These are phyloP conservation scores for Pelodiscus sinensis DNA, from an alignment of 2,113 vertebrate species.

Conservation along the genomic window DNA sequence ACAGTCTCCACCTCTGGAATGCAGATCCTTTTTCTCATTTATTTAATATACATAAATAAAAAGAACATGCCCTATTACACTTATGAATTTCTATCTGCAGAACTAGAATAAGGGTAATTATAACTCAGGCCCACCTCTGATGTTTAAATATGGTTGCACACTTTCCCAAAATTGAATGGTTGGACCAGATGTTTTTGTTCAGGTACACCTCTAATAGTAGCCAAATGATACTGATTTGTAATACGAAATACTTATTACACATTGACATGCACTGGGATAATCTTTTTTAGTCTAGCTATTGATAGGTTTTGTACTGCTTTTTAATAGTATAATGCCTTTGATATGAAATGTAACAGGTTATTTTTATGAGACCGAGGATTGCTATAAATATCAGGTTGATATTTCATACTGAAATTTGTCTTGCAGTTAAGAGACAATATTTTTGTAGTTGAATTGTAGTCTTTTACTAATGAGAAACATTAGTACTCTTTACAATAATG, in stretches of 20 bases:
- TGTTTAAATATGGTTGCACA: background rate
- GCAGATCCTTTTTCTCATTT: background rate
- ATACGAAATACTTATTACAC: background rate
- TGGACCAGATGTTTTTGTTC: background rate
- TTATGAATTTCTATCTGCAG: background rate
- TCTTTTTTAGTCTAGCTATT: background rate
- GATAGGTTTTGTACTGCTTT: background rate
- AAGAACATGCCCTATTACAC: rapidly evolving
- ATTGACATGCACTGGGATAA: background rate
- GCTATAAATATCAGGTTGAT: background rate
- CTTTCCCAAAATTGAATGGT: background rate
- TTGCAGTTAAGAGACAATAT: background rate
- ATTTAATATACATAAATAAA: background rate
- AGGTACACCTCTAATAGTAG: background rate
- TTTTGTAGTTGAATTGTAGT: background rate
- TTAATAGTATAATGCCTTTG: background rate
- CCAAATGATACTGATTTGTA: background rate
- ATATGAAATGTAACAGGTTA: background rate
- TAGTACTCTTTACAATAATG: background rate
- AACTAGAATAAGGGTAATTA: background rate
- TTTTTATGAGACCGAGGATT: background rate
- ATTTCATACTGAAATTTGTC: background rate
- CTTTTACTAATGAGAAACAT: background rate
- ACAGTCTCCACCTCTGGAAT: background rate
- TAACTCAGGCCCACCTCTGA: background rate